These are phyloP conservation scores for Tinamus major DNA, from an alignment of 2,797 vertebrate genomes.

Conservation along the genomic window DNA sequence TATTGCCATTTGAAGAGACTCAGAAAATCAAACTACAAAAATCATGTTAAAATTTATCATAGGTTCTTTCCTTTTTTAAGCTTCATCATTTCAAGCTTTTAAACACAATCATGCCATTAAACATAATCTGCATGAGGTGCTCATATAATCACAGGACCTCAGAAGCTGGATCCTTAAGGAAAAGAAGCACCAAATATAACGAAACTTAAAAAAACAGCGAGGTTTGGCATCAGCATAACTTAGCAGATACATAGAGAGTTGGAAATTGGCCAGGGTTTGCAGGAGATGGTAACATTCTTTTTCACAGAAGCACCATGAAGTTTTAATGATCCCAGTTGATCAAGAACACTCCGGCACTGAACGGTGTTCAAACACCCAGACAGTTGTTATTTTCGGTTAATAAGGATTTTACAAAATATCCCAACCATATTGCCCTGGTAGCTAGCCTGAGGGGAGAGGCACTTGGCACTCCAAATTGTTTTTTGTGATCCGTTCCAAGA, in stretches of 20 bases:
- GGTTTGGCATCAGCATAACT: neutral
- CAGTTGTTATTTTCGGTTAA: neutral
- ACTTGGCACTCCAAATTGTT: neutral
- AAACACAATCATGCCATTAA: neutral
- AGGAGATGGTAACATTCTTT: neutral
- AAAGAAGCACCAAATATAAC: neutral
- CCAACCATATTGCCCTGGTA: neutral
- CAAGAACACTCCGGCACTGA: neutral
- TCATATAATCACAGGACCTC: neutral
- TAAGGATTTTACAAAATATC: neutral
- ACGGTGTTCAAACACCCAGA: neutral
- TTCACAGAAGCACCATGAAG: neutral
- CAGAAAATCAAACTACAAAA: neutral
- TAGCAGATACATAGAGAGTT: neutral
- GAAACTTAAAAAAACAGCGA: neutral
- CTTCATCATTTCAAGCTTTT: neutral
- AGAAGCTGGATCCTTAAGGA: neutral
- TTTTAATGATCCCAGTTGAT: neutral
- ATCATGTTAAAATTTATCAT: neutral
- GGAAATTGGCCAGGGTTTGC: neutral
- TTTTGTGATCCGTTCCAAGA: constrained; percentile 39
- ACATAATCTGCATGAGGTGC: neutral
- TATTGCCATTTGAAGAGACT: neutral
- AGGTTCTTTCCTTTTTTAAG: constrained; percentile 1
- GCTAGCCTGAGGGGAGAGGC: neutral